phyloP scores from a whole-genome alignment of 2,888 invertebrate species.

The Polydrusus pterygomalis region DNA sequence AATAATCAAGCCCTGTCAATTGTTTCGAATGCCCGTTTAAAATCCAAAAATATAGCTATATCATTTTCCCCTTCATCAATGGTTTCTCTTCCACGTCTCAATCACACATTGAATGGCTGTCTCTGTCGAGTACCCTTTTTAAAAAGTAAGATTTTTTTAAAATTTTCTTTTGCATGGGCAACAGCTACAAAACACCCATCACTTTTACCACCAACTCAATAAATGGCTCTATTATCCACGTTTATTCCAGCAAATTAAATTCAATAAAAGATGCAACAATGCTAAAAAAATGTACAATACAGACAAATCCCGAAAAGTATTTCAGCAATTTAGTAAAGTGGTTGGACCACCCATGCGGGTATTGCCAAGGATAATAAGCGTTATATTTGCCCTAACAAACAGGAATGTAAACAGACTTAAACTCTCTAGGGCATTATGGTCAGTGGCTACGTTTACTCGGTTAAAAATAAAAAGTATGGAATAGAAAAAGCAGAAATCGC shows the following conservation, averaged over 20 bases:
- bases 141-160: no score
- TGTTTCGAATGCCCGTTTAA: no score
- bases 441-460: constrained; percentile 7
- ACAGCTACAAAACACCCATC: background rate
- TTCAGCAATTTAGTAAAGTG: constrained; percentile 39
- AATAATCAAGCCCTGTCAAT: no score
- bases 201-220: background rate
- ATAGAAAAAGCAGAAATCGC: no score
- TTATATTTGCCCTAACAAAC: constrained; percentile 38
- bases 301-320: constrained; percentile 31
- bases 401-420: constrained; percentile 35
- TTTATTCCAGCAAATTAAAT: constrained; percentile 34
- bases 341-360: constrained; percentile 37
- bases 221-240: constrained; percentile 1
- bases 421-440: constrained; percentile 26
- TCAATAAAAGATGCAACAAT: constrained; percentile 28
- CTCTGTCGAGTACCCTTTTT: no score
- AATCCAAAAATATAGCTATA: no score
- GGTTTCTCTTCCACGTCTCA: no score
- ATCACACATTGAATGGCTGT: no score
- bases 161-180: no score
- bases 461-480: background rate
- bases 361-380: constrained; percentile 38
- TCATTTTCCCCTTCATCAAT: no score
- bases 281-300: constrained; percentile 30